Evolutionary conservation across 2,797 vertebrate species (phyloP).

Genomic region (Neostethus bicornis): DNA sequence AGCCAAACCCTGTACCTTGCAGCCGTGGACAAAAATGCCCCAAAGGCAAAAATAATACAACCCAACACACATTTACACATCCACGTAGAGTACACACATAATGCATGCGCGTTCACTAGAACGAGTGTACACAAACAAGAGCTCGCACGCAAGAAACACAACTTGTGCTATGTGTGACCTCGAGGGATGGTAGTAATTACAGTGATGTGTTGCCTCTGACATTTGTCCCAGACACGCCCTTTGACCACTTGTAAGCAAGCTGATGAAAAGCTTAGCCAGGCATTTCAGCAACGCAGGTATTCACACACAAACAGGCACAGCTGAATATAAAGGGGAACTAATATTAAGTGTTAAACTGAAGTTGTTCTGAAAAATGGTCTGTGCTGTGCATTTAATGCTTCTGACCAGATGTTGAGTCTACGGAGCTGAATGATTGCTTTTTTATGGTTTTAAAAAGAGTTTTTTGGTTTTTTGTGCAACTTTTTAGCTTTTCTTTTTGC

Average conservation of each 20-base stretch:
- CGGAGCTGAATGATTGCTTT: neutral
- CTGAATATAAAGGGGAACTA: slow-evolving; percentile 21
- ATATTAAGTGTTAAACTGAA: neutral
- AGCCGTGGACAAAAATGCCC: slow-evolving; percentile 57
- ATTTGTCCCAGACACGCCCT: slow-evolving; percentile 53
- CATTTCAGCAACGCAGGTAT: slow-evolving; percentile 50
- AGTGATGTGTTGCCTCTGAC: slow-evolving; percentile 46
- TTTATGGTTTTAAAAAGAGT: too few species aligned
- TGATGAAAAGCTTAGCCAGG: slow-evolving; percentile 65
- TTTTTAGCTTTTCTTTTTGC: too few species aligned
- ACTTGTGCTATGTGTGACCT: slow-evolving; percentile 18
- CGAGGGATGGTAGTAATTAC: slow-evolving; percentile 59
- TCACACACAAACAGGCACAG: slow-evolving; percentile 8
- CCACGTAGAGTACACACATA: slow-evolving; percentile 23
- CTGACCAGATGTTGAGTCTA: neutral
- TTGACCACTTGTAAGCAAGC: slow-evolving; percentile 47
- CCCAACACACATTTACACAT: slow-evolving; percentile 44
- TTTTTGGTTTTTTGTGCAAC: too few species aligned
- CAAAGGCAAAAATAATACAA: slow-evolving; percentile 47
- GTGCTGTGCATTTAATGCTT: neutral
- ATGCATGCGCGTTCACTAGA: slow-evolving; percentile 30
- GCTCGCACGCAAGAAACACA: slow-evolving; percentile 47
- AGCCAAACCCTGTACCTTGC: slow-evolving; percentile 55
- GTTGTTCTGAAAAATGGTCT: neutral
- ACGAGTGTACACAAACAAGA: slow-evolving; percentile 38